These are phyloP conservation scores for Drosophila insularis DNA, from an alignment of 1,140 invertebrate species.

Conservation along the genomic window DNA sequence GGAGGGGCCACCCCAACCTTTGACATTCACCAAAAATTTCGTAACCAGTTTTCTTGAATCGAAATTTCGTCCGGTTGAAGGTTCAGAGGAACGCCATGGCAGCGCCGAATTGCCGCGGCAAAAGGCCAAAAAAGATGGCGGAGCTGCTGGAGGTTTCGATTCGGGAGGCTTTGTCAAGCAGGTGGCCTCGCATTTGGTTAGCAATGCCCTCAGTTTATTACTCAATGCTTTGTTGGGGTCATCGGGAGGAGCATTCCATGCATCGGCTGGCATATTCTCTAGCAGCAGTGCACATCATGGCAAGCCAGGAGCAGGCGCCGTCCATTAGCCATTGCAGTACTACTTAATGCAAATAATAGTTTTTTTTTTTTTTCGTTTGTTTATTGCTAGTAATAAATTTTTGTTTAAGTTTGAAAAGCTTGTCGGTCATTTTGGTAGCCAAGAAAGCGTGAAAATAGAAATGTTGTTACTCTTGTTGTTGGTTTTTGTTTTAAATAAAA, in stretches of 20 bases:
- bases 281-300: constrained; percentile 55
- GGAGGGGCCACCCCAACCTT: constrained; percentile 71
- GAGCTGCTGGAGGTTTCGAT: constrained; percentile 53
- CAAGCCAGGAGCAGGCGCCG: constrained; percentile 32
- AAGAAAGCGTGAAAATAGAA: constrained; percentile 63
- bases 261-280: constrained; percentile 63
- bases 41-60: constrained; percentile 68
- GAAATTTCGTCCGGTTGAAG: constrained; percentile 59
- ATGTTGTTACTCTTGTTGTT: neutral
- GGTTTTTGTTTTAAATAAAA: constrained; percentile 20
- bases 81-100: constrained; percentile 55
- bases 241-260: constrained; percentile 71
- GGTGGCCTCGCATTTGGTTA: constrained; percentile 71
- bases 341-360: neutral
- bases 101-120: constrained; percentile 39
- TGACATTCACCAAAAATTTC: constrained; percentile 70
- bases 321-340: constrained; percentile 32
- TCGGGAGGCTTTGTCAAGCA: constrained; percentile 75
- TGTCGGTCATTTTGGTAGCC: constrained; percentile 48
- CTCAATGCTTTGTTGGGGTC: constrained; percentile 75
- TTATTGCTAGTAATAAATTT: constrained; percentile 22
- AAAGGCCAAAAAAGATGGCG: constrained; percentile 44
- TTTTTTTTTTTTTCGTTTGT: constrained; percentile 35
- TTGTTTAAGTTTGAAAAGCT: constrained; percentile 5
- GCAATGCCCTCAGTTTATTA: constrained; percentile 67